Evolutionary conservation across 2,888 invertebrate genomes (phyloP).

Genomic region (Auanema freiburgensis): DNA sequence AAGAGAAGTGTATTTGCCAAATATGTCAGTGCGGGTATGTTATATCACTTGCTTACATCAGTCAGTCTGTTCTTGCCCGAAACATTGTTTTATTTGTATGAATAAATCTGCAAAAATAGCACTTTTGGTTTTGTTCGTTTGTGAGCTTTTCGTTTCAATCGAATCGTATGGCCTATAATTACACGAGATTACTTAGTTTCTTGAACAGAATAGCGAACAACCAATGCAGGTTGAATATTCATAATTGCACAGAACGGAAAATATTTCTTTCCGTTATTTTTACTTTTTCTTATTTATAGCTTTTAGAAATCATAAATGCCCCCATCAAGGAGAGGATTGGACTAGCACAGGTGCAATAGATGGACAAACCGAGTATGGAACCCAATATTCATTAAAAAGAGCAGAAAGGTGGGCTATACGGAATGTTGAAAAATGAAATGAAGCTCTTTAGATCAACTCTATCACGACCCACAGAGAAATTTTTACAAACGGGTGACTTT

Average conservation of each 20-base stretch:
- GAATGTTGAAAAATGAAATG: neutral
- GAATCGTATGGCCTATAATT: neutral
- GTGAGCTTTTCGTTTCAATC: neutral
- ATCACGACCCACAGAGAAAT: neutral
- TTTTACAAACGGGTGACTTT: slow-evolving; percentile 22
- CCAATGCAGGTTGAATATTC: too few species aligned
- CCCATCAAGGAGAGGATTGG: slow-evolving; percentile 40
- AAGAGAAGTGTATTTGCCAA: slow-evolving; percentile 44
- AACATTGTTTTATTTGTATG: neutral
- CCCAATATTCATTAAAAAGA: slow-evolving; percentile 32
- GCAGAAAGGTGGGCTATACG: slow-evolving; percentile 21
- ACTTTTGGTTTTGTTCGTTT: neutral
- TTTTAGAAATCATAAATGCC: slow-evolving; percentile 40
- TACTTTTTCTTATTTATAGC: too few species aligned
- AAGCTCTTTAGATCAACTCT: neutral
- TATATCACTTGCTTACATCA: too few species aligned
- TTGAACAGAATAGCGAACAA: slow-evolving; percentile 1
- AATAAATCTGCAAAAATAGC: slow-evolving; percentile 1
- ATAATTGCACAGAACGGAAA: too few species aligned
- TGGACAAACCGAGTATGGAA: slow-evolving; percentile 35
- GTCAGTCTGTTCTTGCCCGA: neutral
- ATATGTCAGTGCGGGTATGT: slow-evolving; percentile 45
- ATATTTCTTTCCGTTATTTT: too few species aligned
- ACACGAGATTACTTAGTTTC: neutral
- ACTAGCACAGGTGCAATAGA: slow-evolving; percentile 38